Percentiles rank a stretch among this genome's conserved stretches.
Conservation (phyloP, 2,113 vertebrate species). For the Tauraco erythrolophus region DNA sequence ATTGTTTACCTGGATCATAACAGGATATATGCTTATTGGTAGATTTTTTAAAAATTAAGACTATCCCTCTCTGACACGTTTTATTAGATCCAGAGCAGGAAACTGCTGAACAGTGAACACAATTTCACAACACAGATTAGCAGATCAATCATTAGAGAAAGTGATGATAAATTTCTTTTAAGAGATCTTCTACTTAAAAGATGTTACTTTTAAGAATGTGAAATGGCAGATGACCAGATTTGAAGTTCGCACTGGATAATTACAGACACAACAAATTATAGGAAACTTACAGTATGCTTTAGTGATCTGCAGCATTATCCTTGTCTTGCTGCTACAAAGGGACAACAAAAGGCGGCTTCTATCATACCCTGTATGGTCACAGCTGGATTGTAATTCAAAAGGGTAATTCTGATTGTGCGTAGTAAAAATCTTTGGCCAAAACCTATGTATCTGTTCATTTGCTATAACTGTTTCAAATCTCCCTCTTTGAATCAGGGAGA, state of each 20-base stretch:
- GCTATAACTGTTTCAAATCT: neutral
- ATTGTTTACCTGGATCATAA: neutral
- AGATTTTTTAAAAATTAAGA: neutral
- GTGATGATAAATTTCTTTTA: neutral
- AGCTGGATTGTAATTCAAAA: neutral
- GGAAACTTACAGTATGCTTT: neutral
- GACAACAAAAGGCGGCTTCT: slow-evolving; percentile 7
- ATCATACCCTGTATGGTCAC: neutral
- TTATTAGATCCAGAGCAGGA: neutral
- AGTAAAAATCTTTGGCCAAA: neutral
- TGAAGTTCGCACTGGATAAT: neutral
- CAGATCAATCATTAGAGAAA: neutral
- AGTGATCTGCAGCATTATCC: neutral
- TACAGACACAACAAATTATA: neutral
- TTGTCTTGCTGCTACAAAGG: neutral
- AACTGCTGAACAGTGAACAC: neutral
- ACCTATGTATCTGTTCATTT: neutral
- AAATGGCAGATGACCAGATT: neutral
- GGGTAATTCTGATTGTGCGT: neutral
- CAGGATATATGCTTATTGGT: neutral
- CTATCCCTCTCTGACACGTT: neutral
- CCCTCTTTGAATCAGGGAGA: neutral
- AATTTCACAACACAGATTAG: neutral
- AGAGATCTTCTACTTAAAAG: neutral
- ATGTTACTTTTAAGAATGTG: neutral